Evolutionary conservation across 2,888 invertebrate genomes (phyloP).

Genomic region (Helleia helle): DNA sequence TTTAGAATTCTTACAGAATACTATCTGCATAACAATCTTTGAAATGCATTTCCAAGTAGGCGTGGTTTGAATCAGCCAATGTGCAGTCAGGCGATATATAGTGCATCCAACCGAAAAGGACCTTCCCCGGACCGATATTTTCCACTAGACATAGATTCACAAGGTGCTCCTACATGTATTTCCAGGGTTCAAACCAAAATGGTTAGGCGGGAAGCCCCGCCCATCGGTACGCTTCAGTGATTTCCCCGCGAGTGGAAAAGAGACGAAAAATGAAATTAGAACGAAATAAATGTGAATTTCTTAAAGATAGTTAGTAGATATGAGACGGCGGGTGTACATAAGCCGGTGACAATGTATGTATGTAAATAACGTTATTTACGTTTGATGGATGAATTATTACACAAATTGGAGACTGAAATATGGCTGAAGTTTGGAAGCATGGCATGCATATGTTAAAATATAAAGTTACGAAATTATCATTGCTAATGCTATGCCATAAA

Average conservation of each 20-base stretch:
- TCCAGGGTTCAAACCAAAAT: constrained; percentile 38
- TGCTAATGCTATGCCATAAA: no score
- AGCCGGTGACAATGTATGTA: constrained; percentile 56
- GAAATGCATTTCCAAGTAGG: constrained; percentile 68
- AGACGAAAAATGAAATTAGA: constrained; percentile 50
- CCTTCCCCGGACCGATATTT: constrained; percentile 30
- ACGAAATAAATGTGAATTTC: constrained; percentile 43
- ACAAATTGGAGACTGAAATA: constrained; percentile 59
- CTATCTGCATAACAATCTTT: constrained; percentile 69
- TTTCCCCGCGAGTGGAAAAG: constrained; percentile 43
- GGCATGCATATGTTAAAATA: no score
- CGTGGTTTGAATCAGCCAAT: constrained; percentile 69
- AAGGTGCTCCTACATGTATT: constrained; percentile 37
- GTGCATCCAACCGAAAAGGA: constrained; percentile 39
- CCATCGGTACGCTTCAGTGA: constrained; percentile 58
- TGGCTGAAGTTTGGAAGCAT: constrained; percentile 39
- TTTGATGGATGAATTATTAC: constrained; percentile 29
- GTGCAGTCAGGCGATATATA: constrained; percentile 72
- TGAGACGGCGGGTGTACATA: constrained; percentile 58
- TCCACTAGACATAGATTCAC: constrained; percentile 27
- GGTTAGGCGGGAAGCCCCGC: constrained; percentile 47
- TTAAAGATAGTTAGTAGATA: constrained; percentile 66
- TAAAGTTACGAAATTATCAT: no score
- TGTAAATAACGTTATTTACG: constrained; percentile 70
- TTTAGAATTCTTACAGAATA: constrained; percentile 40